phyloP scores from a whole-genome alignment of 1,140 invertebrate species.

The Drosophila paulistorum region DNA sequence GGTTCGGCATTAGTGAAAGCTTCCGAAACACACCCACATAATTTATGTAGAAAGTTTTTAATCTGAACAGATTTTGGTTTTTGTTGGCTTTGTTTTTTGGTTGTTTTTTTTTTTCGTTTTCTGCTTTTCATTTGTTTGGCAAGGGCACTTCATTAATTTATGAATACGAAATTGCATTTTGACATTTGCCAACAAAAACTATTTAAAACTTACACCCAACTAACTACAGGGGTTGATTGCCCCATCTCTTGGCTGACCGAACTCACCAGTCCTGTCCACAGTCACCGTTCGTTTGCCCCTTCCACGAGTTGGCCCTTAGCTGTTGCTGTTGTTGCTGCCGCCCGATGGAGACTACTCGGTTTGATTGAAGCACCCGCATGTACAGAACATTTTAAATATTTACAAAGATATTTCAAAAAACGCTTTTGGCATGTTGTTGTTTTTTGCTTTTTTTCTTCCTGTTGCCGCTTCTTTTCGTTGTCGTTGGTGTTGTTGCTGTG shows the following conservation, averaged over 20 bases:
- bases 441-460: slow-evolving; percentile 38
- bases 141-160: slow-evolving; percentile 75
- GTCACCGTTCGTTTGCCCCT: not conserved
- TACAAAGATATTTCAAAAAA: slow-evolving; percentile 82
- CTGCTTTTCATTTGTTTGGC: slow-evolving; percentile 21
- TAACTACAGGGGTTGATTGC: slow-evolving; percentile 11
- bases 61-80: slow-evolving; percentile 49
- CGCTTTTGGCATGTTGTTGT: slow-evolving; percentile 75
- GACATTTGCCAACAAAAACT: slow-evolving; percentile 76
- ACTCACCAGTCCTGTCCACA: slow-evolving; percentile 31
- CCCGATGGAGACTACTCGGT: slow-evolving; percentile 49
- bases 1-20: not conserved
- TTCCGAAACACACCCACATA: slow-evolving; percentile 30
- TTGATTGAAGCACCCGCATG: slow-evolving; percentile 80
- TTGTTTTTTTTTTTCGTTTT: no score
- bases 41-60: slow-evolving; percentile 72
- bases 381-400: slow-evolving; percentile 80
- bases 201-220: slow-evolving; percentile 69
- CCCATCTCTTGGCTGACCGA: slow-evolving; percentile 5
- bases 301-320: slow-evolving; percentile 9
- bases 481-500: not conserved
- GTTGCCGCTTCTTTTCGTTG: slow-evolving; percentile 11
- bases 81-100: not conserved
- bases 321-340: slow-evolving; percentile 15
- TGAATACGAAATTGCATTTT: slow-evolving; percentile 77